Evolutionary conservation across 2,113 vertebrate genomes (phyloP).

Genomic region (Rhinogobius similis): DNA sequence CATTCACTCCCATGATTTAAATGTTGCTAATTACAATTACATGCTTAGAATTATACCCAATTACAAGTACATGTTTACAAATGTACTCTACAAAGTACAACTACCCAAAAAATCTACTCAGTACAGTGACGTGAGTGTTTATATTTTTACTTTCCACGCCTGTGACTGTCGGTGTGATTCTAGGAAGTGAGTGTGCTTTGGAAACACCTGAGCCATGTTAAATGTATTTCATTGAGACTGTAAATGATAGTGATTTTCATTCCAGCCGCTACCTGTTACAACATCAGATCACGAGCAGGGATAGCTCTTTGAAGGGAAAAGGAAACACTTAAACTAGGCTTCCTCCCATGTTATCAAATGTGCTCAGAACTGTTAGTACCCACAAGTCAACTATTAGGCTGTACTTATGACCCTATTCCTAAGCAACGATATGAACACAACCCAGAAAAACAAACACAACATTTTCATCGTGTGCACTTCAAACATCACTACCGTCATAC

Average conservation of each 20-base stretch:
- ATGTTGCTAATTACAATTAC: too few relatives aligned
- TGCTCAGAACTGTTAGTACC: not conserved
- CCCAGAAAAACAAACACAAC: not conserved
- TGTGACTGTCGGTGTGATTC: not conserved
- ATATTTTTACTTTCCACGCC: too few relatives aligned
- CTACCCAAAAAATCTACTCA: too few relatives aligned
- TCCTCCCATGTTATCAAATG: not conserved
- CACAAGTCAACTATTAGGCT: not conserved
- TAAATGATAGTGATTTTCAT: conserved; percentile 10
- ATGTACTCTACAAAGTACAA: too few relatives aligned
- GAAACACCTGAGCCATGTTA: not conserved
- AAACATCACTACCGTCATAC: too few relatives aligned
- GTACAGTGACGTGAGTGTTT: too few relatives aligned
- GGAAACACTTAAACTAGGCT: not conserved
- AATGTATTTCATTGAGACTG: not conserved
- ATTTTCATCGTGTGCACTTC: not conserved
- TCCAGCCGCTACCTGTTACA: not conserved
- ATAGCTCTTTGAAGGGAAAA: not conserved
- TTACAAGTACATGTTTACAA: too few relatives aligned
- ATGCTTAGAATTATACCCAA: too few relatives aligned
- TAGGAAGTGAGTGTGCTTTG: not conserved
- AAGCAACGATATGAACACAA: not conserved
- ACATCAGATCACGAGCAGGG: not conserved
- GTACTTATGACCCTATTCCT: not conserved
- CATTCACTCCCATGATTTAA: too few relatives aligned